A percentile compares a stretch with the other conserved stretches of the same genome.
phyloP scores from a whole-genome alignment of 2,888 invertebrate genomes.

The Azorinus chamasolen region DNA sequence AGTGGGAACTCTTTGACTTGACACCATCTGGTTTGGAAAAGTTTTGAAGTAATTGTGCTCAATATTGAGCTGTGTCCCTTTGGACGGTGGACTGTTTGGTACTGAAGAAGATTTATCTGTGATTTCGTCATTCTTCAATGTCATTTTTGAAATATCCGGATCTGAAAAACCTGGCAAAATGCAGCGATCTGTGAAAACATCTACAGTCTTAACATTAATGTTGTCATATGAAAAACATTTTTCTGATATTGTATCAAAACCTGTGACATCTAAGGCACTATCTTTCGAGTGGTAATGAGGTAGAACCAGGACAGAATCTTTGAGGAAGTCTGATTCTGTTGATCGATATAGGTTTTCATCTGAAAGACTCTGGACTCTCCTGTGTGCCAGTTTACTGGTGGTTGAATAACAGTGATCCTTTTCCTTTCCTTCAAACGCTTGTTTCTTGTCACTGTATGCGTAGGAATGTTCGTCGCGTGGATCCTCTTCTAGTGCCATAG shows the following conservation, averaged over 20 bases:
- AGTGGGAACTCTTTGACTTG: background rate
- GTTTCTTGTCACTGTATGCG: slow-evolving; percentile 41
- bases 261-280: slow-evolving; percentile 63
- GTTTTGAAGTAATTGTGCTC: slow-evolving; percentile 25
- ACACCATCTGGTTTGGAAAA: slow-evolving; percentile 5
- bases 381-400: slow-evolving; percentile 13
- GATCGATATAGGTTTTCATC: slow-evolving; percentile 24
- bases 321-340: background rate
- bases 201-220: slow-evolving; percentile 55
- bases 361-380: slow-evolving; percentile 37
- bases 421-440: slow-evolving; percentile 29
- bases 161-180: slow-evolving; percentile 58
- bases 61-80: background rate
- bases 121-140: slow-evolving; percentile 7
- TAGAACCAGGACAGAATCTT: slow-evolving; percentile 19
- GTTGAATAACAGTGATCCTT: slow-evolving; percentile 55
- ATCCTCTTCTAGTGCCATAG: slow-evolving; percentile 31
- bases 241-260: slow-evolving; percentile 58
- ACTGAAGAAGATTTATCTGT: slow-evolving; percentile 1
- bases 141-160: slow-evolving; percentile 61
- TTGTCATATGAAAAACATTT: slow-evolving; percentile 58
- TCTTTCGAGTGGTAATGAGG: slow-evolving; percentile 61
- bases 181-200: slow-evolving; percentile 49
- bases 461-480: slow-evolving; percentile 54
- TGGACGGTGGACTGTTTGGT: slow-evolving; percentile 37